Percentiles rank a stretch among this genome's conserved stretches.
Evolutionary conservation across 2,113 vertebrate genomes (phyloP).

Genomic region (Ageneiosus marmoratus): DNA sequence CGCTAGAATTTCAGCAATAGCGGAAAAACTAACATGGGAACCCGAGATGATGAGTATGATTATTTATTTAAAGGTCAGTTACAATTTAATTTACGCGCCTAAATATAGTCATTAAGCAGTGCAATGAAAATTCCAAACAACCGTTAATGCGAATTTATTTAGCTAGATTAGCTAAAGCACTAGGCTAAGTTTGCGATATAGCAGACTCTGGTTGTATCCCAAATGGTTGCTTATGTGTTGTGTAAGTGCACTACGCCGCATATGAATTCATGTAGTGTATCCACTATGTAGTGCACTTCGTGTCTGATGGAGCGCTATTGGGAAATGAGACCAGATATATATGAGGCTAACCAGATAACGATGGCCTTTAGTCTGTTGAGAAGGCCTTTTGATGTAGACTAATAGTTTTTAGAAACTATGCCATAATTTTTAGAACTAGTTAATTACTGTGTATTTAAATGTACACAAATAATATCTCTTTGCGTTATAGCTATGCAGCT

Average conservation of each 20-base stretch:
- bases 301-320: background rate
- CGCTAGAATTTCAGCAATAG: slow-evolving; percentile 14
- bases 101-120: background rate
- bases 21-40: slow-evolving; percentile 66
- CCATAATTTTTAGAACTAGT: background rate
- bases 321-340: background rate
- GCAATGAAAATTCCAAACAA: background rate
- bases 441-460: background rate
- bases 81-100: background rate
- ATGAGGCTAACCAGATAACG: background rate
- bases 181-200: background rate
- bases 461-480: background rate
- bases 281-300: background rate
- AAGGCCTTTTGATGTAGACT: background rate
- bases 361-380: slow-evolving; percentile 22
- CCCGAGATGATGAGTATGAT: slow-evolving; percentile 78
- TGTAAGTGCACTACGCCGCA: background rate
- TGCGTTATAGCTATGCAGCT: background rate
- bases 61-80: slow-evolving; percentile 77
- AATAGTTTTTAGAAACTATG: background rate
- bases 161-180: background rate
- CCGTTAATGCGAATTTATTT: slow-evolving; percentile 24
- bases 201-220: background rate
- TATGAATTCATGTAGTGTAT: too few relatives aligned
- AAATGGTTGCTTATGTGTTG: background rate